Base-by-base conservation (phyloP, 2,797 vertebrate species). In the Cossypha dichroa region DNA sequence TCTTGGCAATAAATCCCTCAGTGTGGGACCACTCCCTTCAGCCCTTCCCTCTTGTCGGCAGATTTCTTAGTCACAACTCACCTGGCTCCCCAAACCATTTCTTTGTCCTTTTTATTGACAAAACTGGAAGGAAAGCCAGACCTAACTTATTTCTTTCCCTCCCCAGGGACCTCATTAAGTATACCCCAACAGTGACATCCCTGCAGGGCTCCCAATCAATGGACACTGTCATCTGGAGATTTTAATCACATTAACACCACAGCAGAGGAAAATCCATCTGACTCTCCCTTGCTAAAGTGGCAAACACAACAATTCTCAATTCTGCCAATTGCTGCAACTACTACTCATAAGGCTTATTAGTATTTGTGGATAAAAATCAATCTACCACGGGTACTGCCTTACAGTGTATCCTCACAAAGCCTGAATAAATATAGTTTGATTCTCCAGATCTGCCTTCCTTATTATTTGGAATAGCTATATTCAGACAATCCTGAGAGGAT, bases 221-320 rank as follows among this genome's bases (percentile, higher is more conserved):
- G 85, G 90, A 62, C 55, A 76, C 31, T 75, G 73, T 91, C 84
- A 90, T 63, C 72, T 31, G 34, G 72, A 59, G 90, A 74, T 84
- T 95, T 92, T 59, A 91, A 81, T 93, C 76, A 85, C 63, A 64
- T 38, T 90, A 70, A 95, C 76, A 91, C 36, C 15, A 69, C 58
- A 85, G 77, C 29, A 63, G 46, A 85, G 46, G 56, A 77, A 76
- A 92, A 68, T 60, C 56, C 72, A 95, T 34, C 70, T 52, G 76
- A 70, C 40, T 88, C 46, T 90, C 78, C 43, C 84, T 36, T 49
- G 74, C 34, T 79, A 29, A 90, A 88, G 58, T 10, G n/a, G 52
- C 25, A 80, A 88, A 92, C 81, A 69, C 74, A 68, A 90, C 67
- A 43, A 54, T 45, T 88, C 51, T 93, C 72, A 43, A 54, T 45